Base-by-base conservation (phyloP, 2,888 invertebrate genomes). In the Chalcosyrphus nemorum region DNA sequence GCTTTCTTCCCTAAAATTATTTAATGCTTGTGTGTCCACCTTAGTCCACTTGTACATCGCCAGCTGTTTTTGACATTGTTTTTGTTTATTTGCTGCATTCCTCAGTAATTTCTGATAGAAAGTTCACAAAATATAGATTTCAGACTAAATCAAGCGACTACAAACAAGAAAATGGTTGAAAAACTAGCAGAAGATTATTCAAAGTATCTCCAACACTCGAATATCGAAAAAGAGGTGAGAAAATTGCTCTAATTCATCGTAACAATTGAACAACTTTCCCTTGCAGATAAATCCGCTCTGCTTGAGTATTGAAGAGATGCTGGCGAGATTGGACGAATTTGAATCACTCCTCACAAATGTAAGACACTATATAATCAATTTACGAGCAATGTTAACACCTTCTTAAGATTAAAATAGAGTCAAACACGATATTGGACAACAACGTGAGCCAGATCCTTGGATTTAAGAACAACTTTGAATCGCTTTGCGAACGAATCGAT, bases 281-380 rank as follows among this genome's bases (percentile, higher is more conserved):
- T 13, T 3, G 11, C 75, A 91, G 89, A 89, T 91, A 5, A 92
- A 92, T 89, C 93, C 93, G 2, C 92, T 94, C 19, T 94, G 94
- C 89, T 93, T 93, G 88, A 93, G 93, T 74, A 93, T 95, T 47
- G 95, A 95, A 86, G 94, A 94, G 88, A 94, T 95, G 94, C 89
- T 94, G 59, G 94, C 94, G 0, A 92, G 95, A 78, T 91, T 95
- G 21, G 95, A 95, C 89, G 95, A 95, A 89, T 92, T 94, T 84
- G 93, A 94, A 86, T 94, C 94, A 86, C 92, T 94, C 52, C 88
- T 94, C 32, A 92, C 93, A 84, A 93, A 94, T 89, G 93, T 94
- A 81, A 91, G 92, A 41, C 35, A n/a, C 87, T 32, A 9, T 17
- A 27, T 5, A 2, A 2, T 38, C 15, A 21, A 38, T 13, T 13